phyloP scores from a whole-genome alignment of 2,888 invertebrate species.

The Metalampra italica region DNA sequence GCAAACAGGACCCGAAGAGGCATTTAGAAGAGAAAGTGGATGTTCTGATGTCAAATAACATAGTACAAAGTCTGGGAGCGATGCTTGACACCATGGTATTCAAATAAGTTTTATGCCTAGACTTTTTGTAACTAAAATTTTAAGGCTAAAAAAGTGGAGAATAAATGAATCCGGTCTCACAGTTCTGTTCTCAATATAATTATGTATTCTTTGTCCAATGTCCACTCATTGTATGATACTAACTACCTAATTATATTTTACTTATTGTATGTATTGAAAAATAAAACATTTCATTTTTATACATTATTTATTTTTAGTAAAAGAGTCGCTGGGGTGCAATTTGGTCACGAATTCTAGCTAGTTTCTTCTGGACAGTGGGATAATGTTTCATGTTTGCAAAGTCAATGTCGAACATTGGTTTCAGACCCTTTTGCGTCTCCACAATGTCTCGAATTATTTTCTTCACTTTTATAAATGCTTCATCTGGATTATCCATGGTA shows the following conservation, averaged over 20 bases:
- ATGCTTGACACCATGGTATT: conserved; percentile 89
- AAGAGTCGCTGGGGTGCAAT: conserved; percentile 58
- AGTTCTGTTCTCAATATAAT: conserved; percentile 22
- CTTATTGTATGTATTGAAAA: conserved; percentile 49
- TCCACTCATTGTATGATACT: conserved; percentile 52
- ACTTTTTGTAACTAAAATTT: conserved; percentile 34
- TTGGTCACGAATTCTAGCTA: conserved; percentile 44
- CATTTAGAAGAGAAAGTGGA: conserved; percentile 99
- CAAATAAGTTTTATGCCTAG: conserved; percentile 54
- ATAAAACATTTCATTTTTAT: conserved; percentile 47
- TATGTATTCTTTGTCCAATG: conserved; percentile 28
- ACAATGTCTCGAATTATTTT: conserved; percentile 50
- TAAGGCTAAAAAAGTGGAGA: conserved; percentile 54
- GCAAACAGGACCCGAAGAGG: conserved; percentile 98
- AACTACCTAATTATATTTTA: conserved; percentile 42
- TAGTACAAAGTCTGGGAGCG: conserved; percentile 97
- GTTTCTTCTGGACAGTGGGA: conserved; percentile 39
- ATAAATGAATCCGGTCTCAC: conserved; percentile 47
- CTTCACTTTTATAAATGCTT: conserved; percentile 52
- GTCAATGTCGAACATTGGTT: conserved; percentile 63
- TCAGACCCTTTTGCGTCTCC: conserved; percentile 39
- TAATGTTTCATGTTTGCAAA: conserved; percentile 41
- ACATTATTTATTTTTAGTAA: conserved; percentile 33
- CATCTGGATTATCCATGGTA: conserved; percentile 49
- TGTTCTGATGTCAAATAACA: conserved; percentile 97